Evolutionary conservation across 2,888 invertebrate genomes (phyloP), one percentile per base, ranked within the genome.

Genomic region (Tanypteryx hageni): DNA sequence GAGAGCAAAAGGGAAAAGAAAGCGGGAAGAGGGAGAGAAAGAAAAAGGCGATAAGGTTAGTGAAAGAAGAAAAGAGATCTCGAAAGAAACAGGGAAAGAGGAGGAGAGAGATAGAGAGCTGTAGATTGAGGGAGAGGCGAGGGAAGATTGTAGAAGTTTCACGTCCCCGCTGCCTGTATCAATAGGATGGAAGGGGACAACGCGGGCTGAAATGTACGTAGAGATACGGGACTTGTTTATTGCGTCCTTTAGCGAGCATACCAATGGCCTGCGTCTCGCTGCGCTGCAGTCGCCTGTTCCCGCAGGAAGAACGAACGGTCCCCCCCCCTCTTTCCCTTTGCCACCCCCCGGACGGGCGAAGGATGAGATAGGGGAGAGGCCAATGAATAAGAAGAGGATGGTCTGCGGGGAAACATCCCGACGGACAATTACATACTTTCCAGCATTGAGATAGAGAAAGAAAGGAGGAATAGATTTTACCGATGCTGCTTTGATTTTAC

Each of bases 231-330:
- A 13, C 76, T 76, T 76, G 76, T 76, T 76, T 76, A 76, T 76
- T 27, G 76, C 76, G 76, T 22, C 76, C 76, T 76, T 76, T 76
- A 76, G 27, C 76, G 76, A 22, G 11, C 76, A 76, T 76, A 27
- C 22, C 76, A 76, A 27, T 76, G 76, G 22, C 27, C 44, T 44
- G 44, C 44, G 44, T 44, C 44, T 44, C 44, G 44, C 44, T 44
- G 44, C 76, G 76, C n/a, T 76, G 76, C 76, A 76, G 76, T 76
- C 76, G 76, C 76, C 76, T 76, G 76, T 76, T 76, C 76, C 76
- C 76, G 27, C 76, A 76, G 76, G 76, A 76, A 76, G 76, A 68
- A n/a, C 68, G 68, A 68, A 22, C 68, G 22, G 68, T 76, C 22
- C 22, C 22, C 76, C 27, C 68, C 9, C n/a, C 64, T 64, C 76